Base-by-base conservation (phyloP, 2,888 invertebrate genomes). In the Rotaria socialis region DNA sequence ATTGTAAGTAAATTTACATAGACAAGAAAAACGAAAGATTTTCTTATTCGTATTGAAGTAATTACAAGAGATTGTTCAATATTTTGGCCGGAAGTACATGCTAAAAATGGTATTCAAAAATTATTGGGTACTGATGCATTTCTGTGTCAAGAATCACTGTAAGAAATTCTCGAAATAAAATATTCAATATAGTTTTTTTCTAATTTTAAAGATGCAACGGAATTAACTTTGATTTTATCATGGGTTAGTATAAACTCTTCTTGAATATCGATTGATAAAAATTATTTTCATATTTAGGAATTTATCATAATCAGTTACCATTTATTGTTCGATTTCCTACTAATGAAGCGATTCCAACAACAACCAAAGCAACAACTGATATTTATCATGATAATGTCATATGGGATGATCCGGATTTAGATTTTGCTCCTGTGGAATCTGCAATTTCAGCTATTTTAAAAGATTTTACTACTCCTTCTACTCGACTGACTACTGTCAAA, bases 321-420 rank as follows among this genome's bases (percentile, higher is more conserved):
- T 5, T 35, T 19, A 16, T 67, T 41, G 19, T 67, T 16, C 35
- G 2, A 35, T 35, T 19, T 67, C 16, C 35, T 35, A 67, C 14
- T 19, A 16, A 14, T 16, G 6, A 41, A 27, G 24, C 19, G 16
- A 67, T 56, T 56, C 35, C 56, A 16, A 67, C 14, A 27, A 67
- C 67, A 19, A 67, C 67, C 11, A 67, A 19, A 35, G 35, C 67
- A 35, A 67, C 67, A 3, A 19, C 35, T 67, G 35, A 67, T 67
- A 67, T 67, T 6, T 67, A 67, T 19, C 35, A 67, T 67, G 67
- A 67, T 67, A 67, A 35, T 19, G 5, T 1, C 2, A 67, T 67
- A 67, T 67, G 67, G 67, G 67, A 67, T 67, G 67, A 67, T 67
- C 67, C 67, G 35, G 67, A 67, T 67, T 67, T 67, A 35, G 67